Conservation (phyloP, 2,797 vertebrate genomes). For the Serranus cabrilla region DNA sequence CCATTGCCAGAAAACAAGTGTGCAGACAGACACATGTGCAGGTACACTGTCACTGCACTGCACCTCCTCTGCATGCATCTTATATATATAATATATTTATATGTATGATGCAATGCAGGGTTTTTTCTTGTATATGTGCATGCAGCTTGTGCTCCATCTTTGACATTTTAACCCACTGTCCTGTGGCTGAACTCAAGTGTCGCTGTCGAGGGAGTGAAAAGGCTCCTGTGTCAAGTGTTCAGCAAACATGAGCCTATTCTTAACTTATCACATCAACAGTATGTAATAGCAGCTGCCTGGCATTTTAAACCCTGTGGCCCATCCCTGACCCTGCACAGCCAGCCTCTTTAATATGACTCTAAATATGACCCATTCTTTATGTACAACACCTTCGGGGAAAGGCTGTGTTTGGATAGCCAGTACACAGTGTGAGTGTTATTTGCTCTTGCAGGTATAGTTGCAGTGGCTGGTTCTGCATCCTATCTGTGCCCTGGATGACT, state of each 20-base stretch:
- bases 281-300: slow-evolving; percentile 81
- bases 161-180: slow-evolving; percentile 73
- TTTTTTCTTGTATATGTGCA: slow-evolving; percentile 15
- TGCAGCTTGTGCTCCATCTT: slow-evolving; percentile 23
- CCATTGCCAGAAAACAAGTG: slow-evolving; percentile 39
- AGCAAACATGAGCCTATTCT: slow-evolving; percentile 84
- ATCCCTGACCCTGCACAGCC: slow-evolving; percentile 76
- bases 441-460: slow-evolving; percentile 80
- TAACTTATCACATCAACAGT: slow-evolving; percentile 83
- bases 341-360: slow-evolving; percentile 77
- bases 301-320: slow-evolving; percentile 81
- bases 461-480: slow-evolving; percentile 71
- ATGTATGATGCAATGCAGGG: neutral
- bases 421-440: slow-evolving; percentile 71
- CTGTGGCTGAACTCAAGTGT: slow-evolving; percentile 75
- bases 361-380: slow-evolving; percentile 82
- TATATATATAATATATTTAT: neutral
- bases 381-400: slow-evolving; percentile 76
- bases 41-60: neutral
- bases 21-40: slow-evolving; percentile 20
- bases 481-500: slow-evolving; percentile 77
- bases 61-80: neutral
- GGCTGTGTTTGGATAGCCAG: slow-evolving; percentile 80
- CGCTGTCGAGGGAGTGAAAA: slow-evolving; percentile 73
- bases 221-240: slow-evolving; percentile 82